phyloP scores from a whole-genome alignment of 2,113 vertebrate genomes.

The Engystomops pustulosus region DNA sequence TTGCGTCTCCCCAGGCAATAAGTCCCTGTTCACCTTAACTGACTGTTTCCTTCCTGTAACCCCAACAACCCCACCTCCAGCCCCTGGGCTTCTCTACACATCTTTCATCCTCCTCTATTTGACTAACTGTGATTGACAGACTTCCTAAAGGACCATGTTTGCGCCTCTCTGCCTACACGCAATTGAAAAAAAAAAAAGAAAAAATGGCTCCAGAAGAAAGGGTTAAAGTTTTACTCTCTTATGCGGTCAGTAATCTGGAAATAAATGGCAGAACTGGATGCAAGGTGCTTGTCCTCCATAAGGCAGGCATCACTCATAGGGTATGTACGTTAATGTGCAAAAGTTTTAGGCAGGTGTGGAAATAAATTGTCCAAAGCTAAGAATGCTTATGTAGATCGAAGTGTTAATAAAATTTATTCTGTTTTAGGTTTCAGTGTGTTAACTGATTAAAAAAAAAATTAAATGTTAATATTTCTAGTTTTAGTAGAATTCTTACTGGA shows the following conservation, averaged over 20 bases:
- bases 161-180: background rate
- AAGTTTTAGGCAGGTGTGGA: no score
- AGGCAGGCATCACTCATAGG: background rate
- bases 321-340: no score
- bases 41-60: constrained; percentile 43
- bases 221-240: constrained; percentile 14
- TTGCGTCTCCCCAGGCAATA: constrained; percentile 30
- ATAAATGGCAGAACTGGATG: background rate
- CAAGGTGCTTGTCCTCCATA: background rate
- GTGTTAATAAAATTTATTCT: no score
- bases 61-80: constrained; percentile 39
- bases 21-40: constrained; percentile 46
- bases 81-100: constrained; percentile 29
- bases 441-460: no score
- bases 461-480: no score
- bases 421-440: no score
- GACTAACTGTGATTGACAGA: constrained; percentile 42
- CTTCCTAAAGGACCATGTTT: background rate
- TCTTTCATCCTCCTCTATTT: constrained; percentile 48
- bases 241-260: background rate
- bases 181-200: background rate
- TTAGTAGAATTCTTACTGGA: no score
- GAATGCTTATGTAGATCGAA: no score
- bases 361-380: no score
- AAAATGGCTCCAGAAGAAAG: background rate